Evolutionary conservation across 2,888 invertebrate species (phyloP).

Genomic region (Danaus chrysippus): DNA sequence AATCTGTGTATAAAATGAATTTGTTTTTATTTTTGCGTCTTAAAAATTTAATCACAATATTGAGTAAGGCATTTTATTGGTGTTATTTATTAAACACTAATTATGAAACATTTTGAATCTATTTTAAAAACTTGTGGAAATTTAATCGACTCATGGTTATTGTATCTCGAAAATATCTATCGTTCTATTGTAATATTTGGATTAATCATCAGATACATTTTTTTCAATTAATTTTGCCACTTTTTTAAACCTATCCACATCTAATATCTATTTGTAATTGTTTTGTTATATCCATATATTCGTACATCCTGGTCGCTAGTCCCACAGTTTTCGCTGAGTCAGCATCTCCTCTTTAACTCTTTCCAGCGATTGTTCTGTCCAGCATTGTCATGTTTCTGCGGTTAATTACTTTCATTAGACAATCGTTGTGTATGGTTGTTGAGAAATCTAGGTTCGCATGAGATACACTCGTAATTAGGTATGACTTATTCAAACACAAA

Average conservation of each 20-base stretch:
- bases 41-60: too few species aligned
- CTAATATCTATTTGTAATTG: slow-evolving; percentile 12
- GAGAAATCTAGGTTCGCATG: slow-evolving; percentile 36
- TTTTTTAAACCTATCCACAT: slow-evolving; percentile 12
- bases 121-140: too few species aligned
- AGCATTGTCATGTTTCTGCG: slow-evolving; percentile 66
- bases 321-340: slow-evolving; percentile 67
- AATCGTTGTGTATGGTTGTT: slow-evolving; percentile 53
- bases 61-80: too few species aligned
- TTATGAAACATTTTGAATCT: too few species aligned
- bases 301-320: slow-evolving; percentile 43
- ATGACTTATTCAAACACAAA: not conserved
- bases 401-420: slow-evolving; percentile 79
- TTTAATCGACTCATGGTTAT: too few species aligned
- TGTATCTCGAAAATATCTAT: too few species aligned
- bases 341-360: slow-evolving; percentile 72
- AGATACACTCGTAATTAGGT: slow-evolving; percentile 11
- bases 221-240: too few species aligned
- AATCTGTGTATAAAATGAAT: too few species aligned
- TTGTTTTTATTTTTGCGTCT: too few species aligned
- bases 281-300: slow-evolving; percentile 24
- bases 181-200: too few species aligned
- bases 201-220: too few species aligned
- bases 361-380: slow-evolving; percentile 72
- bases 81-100: too few species aligned